Evolutionary conservation across 2,888 invertebrate species (phyloP).

Genomic region (Lapara coniferarum): DNA sequence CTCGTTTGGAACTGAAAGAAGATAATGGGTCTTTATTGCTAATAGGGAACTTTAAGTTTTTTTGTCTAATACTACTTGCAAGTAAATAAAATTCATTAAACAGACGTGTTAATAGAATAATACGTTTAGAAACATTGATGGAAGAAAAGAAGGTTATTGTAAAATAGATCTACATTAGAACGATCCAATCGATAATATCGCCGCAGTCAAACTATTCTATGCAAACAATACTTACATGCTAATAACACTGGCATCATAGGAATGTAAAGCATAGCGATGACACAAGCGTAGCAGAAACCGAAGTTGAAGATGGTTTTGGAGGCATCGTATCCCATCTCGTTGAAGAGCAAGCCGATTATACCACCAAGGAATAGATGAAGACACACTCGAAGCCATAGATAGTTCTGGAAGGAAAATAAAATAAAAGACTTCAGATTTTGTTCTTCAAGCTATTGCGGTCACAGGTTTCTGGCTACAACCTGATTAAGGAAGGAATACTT

Average conservation of each 20-base stretch:
- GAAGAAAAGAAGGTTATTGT: too few species aligned
- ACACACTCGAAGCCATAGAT: conserved; percentile 87
- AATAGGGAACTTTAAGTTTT: too few species aligned
- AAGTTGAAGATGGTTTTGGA: conserved; percentile 93
- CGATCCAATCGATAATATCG: too few species aligned
- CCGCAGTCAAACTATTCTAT: too few species aligned
- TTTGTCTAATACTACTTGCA: too few species aligned
- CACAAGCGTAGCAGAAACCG: conserved; percentile 91
- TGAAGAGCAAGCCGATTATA: conserved; percentile 88
- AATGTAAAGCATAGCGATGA: conserved; percentile 91
- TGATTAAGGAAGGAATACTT: too few species aligned
- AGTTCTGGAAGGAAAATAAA: conserved; percentile 80
- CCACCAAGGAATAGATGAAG: conserved; percentile 88
- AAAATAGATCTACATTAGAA: too few species aligned
- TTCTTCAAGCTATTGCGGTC: too few species aligned
- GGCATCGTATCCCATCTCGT: conserved; percentile 90
- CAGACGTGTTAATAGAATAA: too few species aligned
- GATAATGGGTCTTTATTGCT: not conserved
- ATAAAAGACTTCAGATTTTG: too few species aligned
- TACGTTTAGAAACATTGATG: too few species aligned
- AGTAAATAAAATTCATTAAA: not conserved
- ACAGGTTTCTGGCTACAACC: too few species aligned
- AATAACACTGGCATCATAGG: conserved; percentile 92
- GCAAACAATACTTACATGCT: conserved; percentile 86
- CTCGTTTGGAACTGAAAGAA: conserved; percentile 89